Percentiles rank a stretch among this genome's conserved stretches.
Conservation (phyloP, 2,797 vertebrate species). For the Benthosema pterotum region DNA sequence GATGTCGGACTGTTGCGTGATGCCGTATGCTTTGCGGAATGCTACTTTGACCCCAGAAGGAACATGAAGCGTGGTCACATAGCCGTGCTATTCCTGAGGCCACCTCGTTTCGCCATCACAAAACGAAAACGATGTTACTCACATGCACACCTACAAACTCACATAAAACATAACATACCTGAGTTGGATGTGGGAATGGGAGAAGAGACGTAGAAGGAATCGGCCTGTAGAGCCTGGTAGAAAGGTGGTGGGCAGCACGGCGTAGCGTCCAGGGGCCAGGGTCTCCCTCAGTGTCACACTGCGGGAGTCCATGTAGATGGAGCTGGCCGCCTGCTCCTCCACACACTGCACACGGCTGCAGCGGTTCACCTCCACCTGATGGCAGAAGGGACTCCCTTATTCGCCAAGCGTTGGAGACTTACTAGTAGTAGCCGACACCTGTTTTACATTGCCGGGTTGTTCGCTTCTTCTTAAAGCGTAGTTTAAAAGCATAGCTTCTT, state of each 20-base stretch:
- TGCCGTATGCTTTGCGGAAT: no score
- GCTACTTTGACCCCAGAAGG: no score
- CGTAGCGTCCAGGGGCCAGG: constrained; percentile 75
- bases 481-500: no score
- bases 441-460: no score
- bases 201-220: constrained; percentile 84
- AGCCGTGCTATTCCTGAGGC: not conserved
- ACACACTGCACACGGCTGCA: constrained; percentile 78
- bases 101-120: no score
- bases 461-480: no score
- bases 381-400: no score
- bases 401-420: no score
- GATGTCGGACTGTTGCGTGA: no score
- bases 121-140: no score
- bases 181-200: constrained; percentile 71
- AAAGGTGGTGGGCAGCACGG: constrained; percentile 84
- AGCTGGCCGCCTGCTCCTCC: constrained; percentile 79
- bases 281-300: constrained; percentile 79
- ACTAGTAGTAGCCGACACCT: no score
- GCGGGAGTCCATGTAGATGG: constrained; percentile 85
- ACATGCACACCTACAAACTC: constrained; percentile 1
- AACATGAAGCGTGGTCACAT: not conserved
- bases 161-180: constrained; percentile 65
- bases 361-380: constrained; percentile 85
- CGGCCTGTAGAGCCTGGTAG: constrained; percentile 72